These are phyloP conservation scores for Drosophila jambulina DNA, from an alignment of 1,140 invertebrate genomes.

Conservation along the genomic window DNA sequence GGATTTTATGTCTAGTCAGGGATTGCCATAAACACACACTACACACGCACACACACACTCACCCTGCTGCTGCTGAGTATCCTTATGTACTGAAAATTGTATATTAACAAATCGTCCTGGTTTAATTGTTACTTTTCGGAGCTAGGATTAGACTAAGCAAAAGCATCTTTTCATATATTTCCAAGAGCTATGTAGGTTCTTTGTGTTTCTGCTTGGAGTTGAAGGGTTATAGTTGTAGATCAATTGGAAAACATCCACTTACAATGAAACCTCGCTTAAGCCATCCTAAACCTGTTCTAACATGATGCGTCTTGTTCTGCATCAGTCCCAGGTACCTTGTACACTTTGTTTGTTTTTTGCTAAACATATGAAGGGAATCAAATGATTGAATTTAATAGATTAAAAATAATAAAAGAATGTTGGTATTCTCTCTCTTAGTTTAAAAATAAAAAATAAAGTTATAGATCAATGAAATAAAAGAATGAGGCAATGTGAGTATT, in stretches of 20 bases:
- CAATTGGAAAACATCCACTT: neutral
- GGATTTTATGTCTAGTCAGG: conserved; percentile 75
- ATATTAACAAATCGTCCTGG: conserved; percentile 2
- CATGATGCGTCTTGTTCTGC: too few relatives aligned
- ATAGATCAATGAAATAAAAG: too few relatives aligned
- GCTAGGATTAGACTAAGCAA: neutral
- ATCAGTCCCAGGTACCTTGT: too few relatives aligned
- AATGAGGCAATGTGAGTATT: too few relatives aligned
- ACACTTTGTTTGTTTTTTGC: too few relatives aligned
- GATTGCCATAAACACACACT: conserved; percentile 67
- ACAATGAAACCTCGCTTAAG: too few relatives aligned
- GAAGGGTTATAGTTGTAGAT: neutral
- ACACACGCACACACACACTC: conserved; percentile 26
- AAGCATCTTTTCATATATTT: neutral
- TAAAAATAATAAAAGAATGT: too few relatives aligned
- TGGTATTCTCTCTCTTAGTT: too few relatives aligned
- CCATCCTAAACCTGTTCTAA: too few relatives aligned
- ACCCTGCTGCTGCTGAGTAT: conserved; percentile 12
- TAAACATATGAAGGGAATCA: too few relatives aligned
- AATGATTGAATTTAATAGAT: too few relatives aligned
- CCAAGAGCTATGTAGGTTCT: neutral
- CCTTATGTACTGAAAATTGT: conserved; percentile 1
- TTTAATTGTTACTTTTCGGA: conserved; percentile 1
- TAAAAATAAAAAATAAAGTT: too few relatives aligned
- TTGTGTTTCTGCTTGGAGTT: neutral